Base-by-base conservation (phyloP, 2,113 vertebrate genomes). In the Forbesichthys papilliferus region DNA sequence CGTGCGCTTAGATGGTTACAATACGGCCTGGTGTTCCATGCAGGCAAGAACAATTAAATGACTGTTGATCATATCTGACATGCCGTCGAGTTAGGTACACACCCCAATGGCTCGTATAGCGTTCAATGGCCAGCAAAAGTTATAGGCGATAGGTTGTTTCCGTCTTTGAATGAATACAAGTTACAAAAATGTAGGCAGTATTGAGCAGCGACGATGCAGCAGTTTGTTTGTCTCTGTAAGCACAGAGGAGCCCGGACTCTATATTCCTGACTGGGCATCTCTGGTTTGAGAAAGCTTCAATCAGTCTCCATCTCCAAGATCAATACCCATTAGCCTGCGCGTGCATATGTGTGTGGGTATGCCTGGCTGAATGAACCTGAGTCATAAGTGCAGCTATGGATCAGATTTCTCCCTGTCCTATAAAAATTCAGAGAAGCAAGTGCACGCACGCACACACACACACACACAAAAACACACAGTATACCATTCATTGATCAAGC, bases 291-390 rank as follows among this genome's bases (percentile, higher is more conserved):
- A 72, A 66, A 74, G 70, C 69, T 74, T 79, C 85, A 79, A 89
- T 89, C 87, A 85, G 84, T 87, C 78, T 86, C 81, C 86, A 87
- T 86, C 78, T 82, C 75, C 73, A 69, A 73, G 84, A 91, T 91
- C 89, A 87, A 91, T 91, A 89, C 54, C 89, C 89, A 89, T 91
- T 89, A 91, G 87, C 75, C 66, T 36, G 14, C 4, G 46, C 14
- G 2, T 61, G 42, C 9, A 14, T 48, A 16, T 18, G 11, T 13
- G 18, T 18, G 47, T 27, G 61, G n/a, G 48, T 34, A 74, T 84
- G 84, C 82, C 75, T 84, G 80, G 68, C 64, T 85, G 79, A 86
- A 86, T 84, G 78, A 67, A 64, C 76, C 84, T 64, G 84, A 86
- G 85, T 85, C 86, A 91, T 86, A 83, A 91, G 82, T 79, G 74